Conservation (phyloP, 1,140 invertebrate genomes). For the Formica exsecta region DNA sequence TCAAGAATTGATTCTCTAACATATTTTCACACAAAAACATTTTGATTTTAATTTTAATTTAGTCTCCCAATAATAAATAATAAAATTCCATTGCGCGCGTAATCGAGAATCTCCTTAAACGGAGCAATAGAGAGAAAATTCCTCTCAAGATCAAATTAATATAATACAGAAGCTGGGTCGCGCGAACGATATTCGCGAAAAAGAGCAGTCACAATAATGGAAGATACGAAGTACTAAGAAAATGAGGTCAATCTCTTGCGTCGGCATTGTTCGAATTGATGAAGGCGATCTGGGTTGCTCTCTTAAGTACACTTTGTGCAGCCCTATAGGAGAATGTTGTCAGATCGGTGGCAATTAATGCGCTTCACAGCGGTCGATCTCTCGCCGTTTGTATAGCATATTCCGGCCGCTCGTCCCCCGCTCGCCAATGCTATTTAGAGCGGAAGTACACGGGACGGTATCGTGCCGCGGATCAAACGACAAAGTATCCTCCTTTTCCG, state of each 20-base stretch:
- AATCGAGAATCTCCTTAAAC: conserved; percentile 9
- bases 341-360: conserved; percentile 72
- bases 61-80: conserved; percentile 11
- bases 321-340: conserved; percentile 48
- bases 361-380: conserved; percentile 73
- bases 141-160: conserved; percentile 28
- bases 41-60: conserved; percentile 16
- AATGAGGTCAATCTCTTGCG: conserved; percentile 29
- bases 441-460: conserved; percentile 63
- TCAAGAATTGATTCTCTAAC: not conserved
- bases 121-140: not conserved
- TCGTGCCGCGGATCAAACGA: conserved; percentile 62
- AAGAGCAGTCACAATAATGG: not conserved
- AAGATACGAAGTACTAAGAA: conserved; percentile 21
- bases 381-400: conserved; percentile 48
- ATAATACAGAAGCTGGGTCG: not conserved
- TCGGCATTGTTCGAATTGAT: conserved; percentile 49
- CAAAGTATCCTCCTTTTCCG: conserved; percentile 57
- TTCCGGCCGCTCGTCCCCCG: conserved; percentile 56
- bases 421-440: conserved; percentile 67
- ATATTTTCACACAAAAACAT: not conserved
- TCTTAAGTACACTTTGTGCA: conserved; percentile 59
- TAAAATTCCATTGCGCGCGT: conserved; percentile 14
- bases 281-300: conserved; percentile 48
- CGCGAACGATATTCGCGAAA: conserved; percentile 18